Evolutionary conservation across 2,797 vertebrate genomes (phyloP).

Genomic region (Acrossocheilus wenchowensis): DNA sequence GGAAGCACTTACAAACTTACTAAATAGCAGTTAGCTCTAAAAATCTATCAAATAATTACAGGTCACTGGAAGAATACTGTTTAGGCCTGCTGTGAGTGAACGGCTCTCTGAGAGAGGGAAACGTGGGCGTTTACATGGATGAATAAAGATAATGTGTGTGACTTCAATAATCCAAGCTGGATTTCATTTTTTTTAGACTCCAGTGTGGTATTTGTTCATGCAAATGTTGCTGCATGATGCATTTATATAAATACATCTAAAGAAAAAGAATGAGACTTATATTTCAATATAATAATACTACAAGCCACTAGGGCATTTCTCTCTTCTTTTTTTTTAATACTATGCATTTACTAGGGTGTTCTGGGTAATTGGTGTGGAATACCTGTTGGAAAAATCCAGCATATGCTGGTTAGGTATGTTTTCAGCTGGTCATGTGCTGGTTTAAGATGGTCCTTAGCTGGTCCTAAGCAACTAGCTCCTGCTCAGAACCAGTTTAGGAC

Average conservation of each 20-base stretch:
- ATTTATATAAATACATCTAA: not conserved
- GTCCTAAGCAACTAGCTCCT: too few species aligned
- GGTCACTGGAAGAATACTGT: slow-evolving; percentile 52
- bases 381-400: too few species aligned
- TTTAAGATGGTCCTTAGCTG: too few species aligned
- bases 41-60: slow-evolving; percentile 59
- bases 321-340: not conserved
- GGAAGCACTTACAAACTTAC: slow-evolving; percentile 61
- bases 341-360: not conserved
- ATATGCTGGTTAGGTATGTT: too few species aligned
- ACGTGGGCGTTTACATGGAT: not conserved
- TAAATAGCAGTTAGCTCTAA: slow-evolving; percentile 59
- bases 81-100: not conserved
- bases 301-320: not conserved
- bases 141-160: not conserved
- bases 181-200: not conserved
- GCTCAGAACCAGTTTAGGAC: too few species aligned
- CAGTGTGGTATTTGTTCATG: not conserved
- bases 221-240: not conserved
- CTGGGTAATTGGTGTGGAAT: not conserved
- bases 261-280: not conserved
- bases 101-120: slow-evolving; percentile 36
- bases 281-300: not conserved
- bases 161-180: not conserved
- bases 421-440: too few species aligned